A percentile compares a stretch with the other conserved stretches of the same genome.
Conservation (phyloP, 1,140 invertebrate genomes). For the Parapsyche elsis region DNA sequence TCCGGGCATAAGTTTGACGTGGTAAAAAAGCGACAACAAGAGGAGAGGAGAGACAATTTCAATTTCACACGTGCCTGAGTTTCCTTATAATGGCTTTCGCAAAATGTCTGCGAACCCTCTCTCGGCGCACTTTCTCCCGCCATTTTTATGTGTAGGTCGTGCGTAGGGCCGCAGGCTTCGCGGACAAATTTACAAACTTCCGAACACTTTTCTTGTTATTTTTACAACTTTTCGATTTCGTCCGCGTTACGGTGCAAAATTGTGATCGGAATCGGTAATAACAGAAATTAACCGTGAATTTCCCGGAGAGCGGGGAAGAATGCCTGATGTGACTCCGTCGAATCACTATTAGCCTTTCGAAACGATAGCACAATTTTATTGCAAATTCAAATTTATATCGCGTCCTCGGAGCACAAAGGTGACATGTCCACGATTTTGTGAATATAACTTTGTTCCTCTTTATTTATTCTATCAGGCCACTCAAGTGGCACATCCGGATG, state of each 20-base stretch:
- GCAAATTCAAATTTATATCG: not conserved
- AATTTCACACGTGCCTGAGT: conserved; percentile 57
- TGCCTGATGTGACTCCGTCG: not conserved
- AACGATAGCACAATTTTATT: not conserved
- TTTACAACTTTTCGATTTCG: conserved; percentile 56
- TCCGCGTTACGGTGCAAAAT: conserved; percentile 52
- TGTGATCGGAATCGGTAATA: conserved; percentile 56
- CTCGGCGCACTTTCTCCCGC: not conserved
- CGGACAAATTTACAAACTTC: conserved; percentile 52
- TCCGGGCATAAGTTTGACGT: conserved; percentile 51
- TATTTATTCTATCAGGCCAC: too few species aligned
- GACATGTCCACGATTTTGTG: too few species aligned
- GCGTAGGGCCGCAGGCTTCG: conserved; percentile 51
- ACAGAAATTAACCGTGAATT: conserved; percentile 55
- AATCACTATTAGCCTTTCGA: not conserved
- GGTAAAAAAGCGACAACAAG: conserved; percentile 55
- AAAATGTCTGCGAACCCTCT: conserved; percentile 45
- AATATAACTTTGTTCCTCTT: too few species aligned
- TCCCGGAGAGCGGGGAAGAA: not conserved
- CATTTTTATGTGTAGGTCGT: conserved; percentile 56
- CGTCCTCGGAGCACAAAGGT: too few species aligned
- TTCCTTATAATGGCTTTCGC: conserved; percentile 55
- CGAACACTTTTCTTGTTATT: conserved; percentile 55
- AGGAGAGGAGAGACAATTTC: conserved; percentile 53
- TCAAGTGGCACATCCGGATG: too few species aligned